A percentile compares a stretch with the other conserved stretches of the same genome.
Conservation (phyloP, 2,888 invertebrate species). For the Seira musarum region DNA sequence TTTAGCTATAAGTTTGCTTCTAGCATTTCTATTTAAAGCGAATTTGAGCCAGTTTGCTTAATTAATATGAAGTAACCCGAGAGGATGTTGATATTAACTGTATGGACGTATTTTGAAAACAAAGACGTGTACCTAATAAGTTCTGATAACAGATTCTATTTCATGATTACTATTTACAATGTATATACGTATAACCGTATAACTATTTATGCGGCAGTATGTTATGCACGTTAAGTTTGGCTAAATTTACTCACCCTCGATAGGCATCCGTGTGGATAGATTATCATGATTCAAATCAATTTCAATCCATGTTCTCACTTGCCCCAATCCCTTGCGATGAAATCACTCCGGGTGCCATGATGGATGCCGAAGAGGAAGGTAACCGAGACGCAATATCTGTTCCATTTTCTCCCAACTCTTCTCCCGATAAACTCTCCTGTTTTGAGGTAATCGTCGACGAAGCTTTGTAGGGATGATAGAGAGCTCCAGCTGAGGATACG, state of each 20-base stretch:
- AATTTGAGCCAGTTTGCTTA: too few species aligned
- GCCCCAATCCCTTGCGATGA: not conserved
- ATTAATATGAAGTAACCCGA: too few species aligned
- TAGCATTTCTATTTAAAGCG: too few species aligned
- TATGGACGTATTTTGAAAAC: too few species aligned
- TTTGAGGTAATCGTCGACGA: not conserved
- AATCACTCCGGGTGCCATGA: not conserved
- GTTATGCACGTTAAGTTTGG: too few species aligned
- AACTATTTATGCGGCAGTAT: too few species aligned
- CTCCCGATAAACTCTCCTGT: not conserved
- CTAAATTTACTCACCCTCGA: constrained; percentile 15
- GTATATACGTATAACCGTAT: too few species aligned
- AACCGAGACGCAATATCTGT: not conserved
- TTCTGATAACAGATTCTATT: too few species aligned
- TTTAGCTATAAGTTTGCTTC: too few species aligned
- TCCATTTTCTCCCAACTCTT: not conserved
- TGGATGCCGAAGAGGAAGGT: constrained; percentile 36
- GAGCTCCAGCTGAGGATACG: constrained; percentile 14
- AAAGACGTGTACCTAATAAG: too few species aligned
- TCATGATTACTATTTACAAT: too few species aligned
- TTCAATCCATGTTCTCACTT: constrained; percentile 27
- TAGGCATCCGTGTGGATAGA: constrained; percentile 15
- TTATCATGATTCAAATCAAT: constrained; percentile 21
- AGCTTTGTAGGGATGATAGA: constrained; percentile 20
- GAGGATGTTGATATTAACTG: too few species aligned